Evolutionary conservation across 2,113 vertebrate species (phyloP).

Genomic region (Enhydra lutris): DNA sequence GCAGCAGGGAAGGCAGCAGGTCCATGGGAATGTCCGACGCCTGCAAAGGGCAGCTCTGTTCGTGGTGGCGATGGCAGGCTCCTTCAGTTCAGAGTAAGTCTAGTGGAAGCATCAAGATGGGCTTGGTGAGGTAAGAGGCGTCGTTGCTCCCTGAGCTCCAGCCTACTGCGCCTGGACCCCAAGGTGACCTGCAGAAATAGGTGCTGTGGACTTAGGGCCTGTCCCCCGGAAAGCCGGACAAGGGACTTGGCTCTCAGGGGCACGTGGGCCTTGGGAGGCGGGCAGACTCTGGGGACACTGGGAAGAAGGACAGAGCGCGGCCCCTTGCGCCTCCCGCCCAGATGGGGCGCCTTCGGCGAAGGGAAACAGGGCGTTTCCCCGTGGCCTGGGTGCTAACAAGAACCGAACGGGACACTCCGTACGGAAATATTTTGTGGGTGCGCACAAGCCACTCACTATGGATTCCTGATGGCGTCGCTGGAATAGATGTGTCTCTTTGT

Average conservation of each 20-base stretch:
- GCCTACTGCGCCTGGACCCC: neutral
- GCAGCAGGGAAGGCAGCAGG: too few species aligned
- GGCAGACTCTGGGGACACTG: fast-evolving
- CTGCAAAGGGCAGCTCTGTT: too few species aligned
- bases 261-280: fast-evolving
- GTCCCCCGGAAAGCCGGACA: neutral
- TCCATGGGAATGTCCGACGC: fast-evolving
- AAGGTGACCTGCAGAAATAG: neutral
- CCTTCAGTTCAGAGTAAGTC: neutral
- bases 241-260: too few species aligned
- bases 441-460: fast-evolving
- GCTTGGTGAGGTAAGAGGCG: neutral
- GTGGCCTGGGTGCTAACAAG: neutral
- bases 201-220: neutral
- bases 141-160: neutral
- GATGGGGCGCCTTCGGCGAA: neutral
- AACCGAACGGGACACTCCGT: fast-evolving
- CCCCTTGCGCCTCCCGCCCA: neutral
- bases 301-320: fast-evolving
- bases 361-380: neutral
- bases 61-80: fast-evolving
- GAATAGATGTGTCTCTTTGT: fast-evolving
- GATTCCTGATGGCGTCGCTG: neutral
- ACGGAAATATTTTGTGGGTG: fast-evolving
- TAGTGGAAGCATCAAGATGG: too few species aligned